Conservation (phyloP, 1,140 invertebrate species). For the Carcinoscorpius rotundicauda region DNA sequence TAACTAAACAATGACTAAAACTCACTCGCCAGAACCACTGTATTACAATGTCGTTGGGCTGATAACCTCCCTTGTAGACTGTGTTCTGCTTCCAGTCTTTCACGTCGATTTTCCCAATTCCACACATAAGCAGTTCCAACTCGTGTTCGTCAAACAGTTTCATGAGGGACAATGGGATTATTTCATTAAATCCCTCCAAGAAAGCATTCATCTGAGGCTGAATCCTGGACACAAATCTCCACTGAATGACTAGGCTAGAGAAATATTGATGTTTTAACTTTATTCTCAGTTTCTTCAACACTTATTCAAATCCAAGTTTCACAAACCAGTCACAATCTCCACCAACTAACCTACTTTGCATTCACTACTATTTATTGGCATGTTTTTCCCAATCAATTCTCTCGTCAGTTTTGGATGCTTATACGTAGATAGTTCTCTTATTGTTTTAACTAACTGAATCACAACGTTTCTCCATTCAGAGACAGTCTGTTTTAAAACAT, state of each 20-base stretch:
- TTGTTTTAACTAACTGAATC: too few species aligned
- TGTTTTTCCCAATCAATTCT: too few species aligned
- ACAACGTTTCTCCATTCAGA: too few species aligned
- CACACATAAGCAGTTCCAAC: slow-evolving; percentile 93
- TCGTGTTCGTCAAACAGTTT: slow-evolving; percentile 98
- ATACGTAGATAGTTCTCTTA: too few species aligned
- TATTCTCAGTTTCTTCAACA: too few species aligned
- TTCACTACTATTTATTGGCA: too few species aligned
- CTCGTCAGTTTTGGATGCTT: too few species aligned
- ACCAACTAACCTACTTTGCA: too few species aligned
- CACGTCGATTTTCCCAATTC: slow-evolving; percentile 96
- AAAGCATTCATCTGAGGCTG: slow-evolving; percentile 93
- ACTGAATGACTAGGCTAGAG: slow-evolving; percentile 81
- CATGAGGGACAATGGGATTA: slow-evolving; percentile 76
- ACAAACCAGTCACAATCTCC: too few species aligned
- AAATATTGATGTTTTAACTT: too few species aligned
- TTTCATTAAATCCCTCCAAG: slow-evolving; percentile 84
- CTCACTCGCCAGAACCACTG: slow-evolving; percentile 94
- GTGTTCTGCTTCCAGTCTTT: slow-evolving; percentile 97
- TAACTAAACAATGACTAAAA: slow-evolving; percentile 7
- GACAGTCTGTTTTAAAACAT: too few species aligned
- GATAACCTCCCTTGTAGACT: slow-evolving; percentile 95
- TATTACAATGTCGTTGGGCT: slow-evolving; percentile 90
- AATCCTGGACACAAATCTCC: slow-evolving; percentile 90
- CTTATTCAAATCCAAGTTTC: too few species aligned